A percentile compares a stretch with the other conserved stretches of the same genome.
These are phyloP conservation scores for Adelognathus sp. DNA, from an alignment of 2,888 invertebrate species.

Conservation along the genomic window DNA sequence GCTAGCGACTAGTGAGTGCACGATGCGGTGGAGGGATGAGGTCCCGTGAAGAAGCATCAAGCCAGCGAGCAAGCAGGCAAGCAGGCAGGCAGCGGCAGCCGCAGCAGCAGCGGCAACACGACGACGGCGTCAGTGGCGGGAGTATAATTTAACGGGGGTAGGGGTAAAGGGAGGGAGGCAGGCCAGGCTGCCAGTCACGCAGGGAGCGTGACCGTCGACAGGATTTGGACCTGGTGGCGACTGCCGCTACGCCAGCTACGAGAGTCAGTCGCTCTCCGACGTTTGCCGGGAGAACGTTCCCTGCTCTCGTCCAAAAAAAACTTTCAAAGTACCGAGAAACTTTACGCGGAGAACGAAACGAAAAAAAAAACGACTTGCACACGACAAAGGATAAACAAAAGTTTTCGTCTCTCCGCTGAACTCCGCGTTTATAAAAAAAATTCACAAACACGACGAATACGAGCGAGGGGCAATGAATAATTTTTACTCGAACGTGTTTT, in stretches of 20 bases:
- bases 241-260: constrained; percentile 49
- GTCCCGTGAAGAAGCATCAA: constrained; percentile 50
- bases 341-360: too few relatives aligned
- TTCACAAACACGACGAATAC: too few relatives aligned
- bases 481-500: too few relatives aligned
- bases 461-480: too few relatives aligned
- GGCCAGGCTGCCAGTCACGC: constrained; percentile 71
- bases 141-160: constrained; percentile 68
- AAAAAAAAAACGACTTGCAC: too few relatives aligned
- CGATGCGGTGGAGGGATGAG: constrained; percentile 35
- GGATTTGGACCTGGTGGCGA: constrained; percentile 66
- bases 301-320: constrained; percentile 49
- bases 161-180: constrained; percentile 63
- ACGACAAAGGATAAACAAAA: too few relatives aligned
- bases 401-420: too few relatives aligned
- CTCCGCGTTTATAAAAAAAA: too few relatives aligned
- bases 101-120: constrained; percentile 20
- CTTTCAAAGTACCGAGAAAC: too few relatives aligned
- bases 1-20: constrained; percentile 1
- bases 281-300: constrained; percentile 56
- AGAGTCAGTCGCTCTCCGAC: constrained; percentile 72
- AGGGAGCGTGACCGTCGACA: constrained; percentile 74
- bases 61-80: not conserved
- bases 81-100: constrained; percentile 33
- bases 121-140: constrained; percentile 65